Conservation (phyloP, 2,113 vertebrate species). For the Solenodon paradoxus region DNA sequence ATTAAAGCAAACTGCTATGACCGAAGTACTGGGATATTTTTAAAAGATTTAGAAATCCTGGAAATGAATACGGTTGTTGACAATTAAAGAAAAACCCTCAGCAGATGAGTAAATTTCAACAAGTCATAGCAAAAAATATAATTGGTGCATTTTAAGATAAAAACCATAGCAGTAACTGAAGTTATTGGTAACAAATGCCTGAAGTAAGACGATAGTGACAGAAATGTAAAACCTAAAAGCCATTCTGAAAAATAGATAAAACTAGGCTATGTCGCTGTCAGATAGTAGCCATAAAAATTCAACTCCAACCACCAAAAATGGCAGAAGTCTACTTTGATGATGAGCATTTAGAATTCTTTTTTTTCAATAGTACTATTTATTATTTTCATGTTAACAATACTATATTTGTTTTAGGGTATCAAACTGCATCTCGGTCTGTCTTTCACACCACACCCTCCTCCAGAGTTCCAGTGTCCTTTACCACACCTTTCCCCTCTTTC, state of each 20-base stretch:
- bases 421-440: no score
- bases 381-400: no score
- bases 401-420: no score
- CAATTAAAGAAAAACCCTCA: not conserved
- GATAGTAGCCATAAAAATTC: not conserved
- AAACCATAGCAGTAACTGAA: not conserved
- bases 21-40: not conserved
- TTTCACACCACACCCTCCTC: no score
- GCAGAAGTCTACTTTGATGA: not conserved
- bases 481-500: no score
- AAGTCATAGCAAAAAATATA: not conserved
- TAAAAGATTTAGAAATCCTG: not conserved
- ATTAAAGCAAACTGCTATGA: not conserved
- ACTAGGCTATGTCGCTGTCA: not conserved
- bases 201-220: not conserved
- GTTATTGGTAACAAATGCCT: not conserved
- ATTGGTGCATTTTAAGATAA: not conserved
- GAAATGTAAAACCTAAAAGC: not conserved
- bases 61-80: constrained; percentile 9
- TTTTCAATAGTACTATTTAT: no score
- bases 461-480: no score
- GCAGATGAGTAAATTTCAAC: not conserved
- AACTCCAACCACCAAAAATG: not conserved
- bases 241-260: not conserved
- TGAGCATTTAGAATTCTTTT: not conserved